Conservation (phyloP, 2,888 invertebrate genomes). For the Ectemnius continuus region DNA sequence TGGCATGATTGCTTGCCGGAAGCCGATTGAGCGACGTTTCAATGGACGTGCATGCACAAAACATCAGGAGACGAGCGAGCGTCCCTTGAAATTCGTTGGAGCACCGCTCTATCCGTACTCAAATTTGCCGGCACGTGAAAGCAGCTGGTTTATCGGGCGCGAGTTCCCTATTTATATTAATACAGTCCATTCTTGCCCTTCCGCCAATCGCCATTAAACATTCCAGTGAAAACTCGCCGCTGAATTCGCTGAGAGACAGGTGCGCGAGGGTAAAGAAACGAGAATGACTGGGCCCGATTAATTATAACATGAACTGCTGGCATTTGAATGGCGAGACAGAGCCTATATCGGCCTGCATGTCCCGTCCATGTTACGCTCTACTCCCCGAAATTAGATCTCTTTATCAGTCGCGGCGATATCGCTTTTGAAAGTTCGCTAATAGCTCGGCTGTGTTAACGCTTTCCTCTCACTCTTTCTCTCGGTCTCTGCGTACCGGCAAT, state of each 20-base stretch:
- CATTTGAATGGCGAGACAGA: conserved; percentile 6
- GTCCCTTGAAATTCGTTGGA: no score
- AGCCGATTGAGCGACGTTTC: no score
- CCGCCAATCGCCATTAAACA: conserved; percentile 1
- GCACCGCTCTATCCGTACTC: no score
- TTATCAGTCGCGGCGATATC: conserved; percentile 34
- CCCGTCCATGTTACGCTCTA: conserved; percentile 27
- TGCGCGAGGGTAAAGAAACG: background rate
- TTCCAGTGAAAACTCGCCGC: conserved; percentile 3
- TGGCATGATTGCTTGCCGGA: no score
- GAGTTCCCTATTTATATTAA: no score
- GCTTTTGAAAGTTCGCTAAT: conserved; percentile 20
- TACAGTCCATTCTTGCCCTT: no score
- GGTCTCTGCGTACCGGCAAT: background rate
- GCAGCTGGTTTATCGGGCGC: no score
- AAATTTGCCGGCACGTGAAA: no score
- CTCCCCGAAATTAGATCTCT: conserved; percentile 34
- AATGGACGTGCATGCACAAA: no score
- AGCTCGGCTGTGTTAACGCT: conserved; percentile 3
- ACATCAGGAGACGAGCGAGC: no score
- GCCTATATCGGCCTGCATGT: no score
- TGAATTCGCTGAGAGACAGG: background rate
- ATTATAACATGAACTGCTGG: conserved; percentile 24
- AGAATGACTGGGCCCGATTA: background rate
- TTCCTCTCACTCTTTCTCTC: background rate